A percentile compares a stretch with the other conserved stretches of the same genome.
Evolutionary conservation across 92 coral and sea anemone genomes (phyloP).

Genomic region (Umimayanthus chanpuru): DNA sequence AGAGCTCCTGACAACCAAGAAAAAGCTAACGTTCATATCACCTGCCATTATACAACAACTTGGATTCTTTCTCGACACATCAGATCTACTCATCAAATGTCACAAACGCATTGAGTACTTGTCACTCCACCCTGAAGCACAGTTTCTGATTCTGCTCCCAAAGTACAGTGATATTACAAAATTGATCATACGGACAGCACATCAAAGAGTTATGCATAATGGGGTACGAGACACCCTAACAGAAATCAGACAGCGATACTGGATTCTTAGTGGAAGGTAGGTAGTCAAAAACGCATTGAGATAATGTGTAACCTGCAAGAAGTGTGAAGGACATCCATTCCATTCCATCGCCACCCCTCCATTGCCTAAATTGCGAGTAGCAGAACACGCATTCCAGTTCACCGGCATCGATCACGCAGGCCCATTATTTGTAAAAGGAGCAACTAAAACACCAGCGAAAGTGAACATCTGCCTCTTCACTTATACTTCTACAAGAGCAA

Average conservation of each 20-base stretch:
- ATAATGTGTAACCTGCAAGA: constrained; percentile 59
- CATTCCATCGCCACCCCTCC: constrained; percentile 53
- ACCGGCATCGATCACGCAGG: constrained; percentile 68
- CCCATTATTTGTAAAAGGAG: constrained; percentile 50
- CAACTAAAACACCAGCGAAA: constrained; percentile 37
- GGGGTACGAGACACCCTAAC: constrained; percentile 61
- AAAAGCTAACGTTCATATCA: constrained; percentile 17
- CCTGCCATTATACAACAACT: constrained; percentile 54
- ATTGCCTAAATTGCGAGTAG: constrained; percentile 47
- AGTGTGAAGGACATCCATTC: constrained; percentile 56
- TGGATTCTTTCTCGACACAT: constrained; percentile 45
- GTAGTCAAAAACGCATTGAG: constrained; percentile 45
- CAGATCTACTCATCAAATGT: constrained; percentile 39
- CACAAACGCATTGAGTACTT: constrained; percentile 51
- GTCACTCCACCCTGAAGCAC: constrained; percentile 42
- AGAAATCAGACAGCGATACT: constrained; percentile 59
- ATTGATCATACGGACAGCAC: constrained; percentile 50
- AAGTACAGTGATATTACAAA: constrained; percentile 43
- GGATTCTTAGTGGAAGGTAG: constrained; percentile 66
- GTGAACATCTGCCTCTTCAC: constrained; percentile 57
- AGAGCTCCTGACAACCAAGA: constrained; percentile 27
- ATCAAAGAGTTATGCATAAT: constrained; percentile 43
- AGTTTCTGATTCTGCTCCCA: constrained; percentile 49
- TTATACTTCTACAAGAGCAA: constrained; percentile 51
- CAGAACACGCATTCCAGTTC: constrained; percentile 50